phyloP scores from a whole-genome alignment of 2,113 vertebrate genomes.

The Heptranchias perlo region DNA sequence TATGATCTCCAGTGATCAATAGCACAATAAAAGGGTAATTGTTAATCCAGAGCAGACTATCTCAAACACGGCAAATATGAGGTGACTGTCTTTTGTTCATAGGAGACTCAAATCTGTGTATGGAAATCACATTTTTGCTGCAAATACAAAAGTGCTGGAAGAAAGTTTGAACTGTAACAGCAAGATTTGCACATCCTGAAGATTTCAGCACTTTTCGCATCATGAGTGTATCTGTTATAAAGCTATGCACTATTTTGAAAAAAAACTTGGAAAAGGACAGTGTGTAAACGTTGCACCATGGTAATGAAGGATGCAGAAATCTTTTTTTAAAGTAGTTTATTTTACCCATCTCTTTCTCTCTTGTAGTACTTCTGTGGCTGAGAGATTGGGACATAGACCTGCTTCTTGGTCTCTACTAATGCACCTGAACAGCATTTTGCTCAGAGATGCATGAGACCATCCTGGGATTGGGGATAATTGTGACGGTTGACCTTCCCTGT shows the following conservation, averaged over 20 bases:
- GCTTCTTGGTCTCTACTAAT: too few species aligned
- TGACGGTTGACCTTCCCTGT: too few species aligned
- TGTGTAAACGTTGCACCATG: not conserved
- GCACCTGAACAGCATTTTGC: too few species aligned
- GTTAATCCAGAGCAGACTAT: not conserved
- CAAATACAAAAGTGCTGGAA: too few species aligned
- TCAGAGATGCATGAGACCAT: too few species aligned
- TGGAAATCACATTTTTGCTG: not conserved
- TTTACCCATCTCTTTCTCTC: too few species aligned
- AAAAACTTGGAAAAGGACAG: not conserved
- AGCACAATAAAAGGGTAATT: not conserved
- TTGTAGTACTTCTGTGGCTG: too few species aligned
- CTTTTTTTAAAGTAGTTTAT: too few species aligned
- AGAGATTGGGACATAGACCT: too few species aligned
- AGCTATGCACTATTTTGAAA: not conserved
- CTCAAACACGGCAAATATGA: not conserved
- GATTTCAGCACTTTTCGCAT: not conserved
- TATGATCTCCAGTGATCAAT: not conserved
- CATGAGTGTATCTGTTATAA: not conserved
- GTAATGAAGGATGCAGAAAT: not conserved
- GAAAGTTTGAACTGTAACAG: not conserved
- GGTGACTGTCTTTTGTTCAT: not conserved
- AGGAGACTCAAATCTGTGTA: not conserved
- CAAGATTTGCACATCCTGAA: not conserved
- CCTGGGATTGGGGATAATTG: too few species aligned